Evolutionary conservation across 2,797 vertebrate species (phyloP).

Genomic region (Anisognathus igniventris): DNA sequence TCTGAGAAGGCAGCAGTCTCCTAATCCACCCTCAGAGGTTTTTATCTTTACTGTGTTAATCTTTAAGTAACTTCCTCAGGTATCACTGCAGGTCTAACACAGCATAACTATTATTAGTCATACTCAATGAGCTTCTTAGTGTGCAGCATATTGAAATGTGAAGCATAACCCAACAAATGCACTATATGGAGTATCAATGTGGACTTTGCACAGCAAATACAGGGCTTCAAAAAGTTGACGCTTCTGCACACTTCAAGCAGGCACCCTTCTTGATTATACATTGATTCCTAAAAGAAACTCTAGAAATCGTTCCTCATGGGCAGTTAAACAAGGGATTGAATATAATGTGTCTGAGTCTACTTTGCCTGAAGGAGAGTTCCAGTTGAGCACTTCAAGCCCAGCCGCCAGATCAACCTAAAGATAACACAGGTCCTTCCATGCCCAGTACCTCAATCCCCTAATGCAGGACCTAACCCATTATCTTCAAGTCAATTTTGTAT

Average conservation of each 20-base stretch:
- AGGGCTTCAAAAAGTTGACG: neutral
- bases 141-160: fast-evolving
- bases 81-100: neutral
- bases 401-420: neutral
- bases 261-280: neutral
- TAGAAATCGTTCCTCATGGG: neutral
- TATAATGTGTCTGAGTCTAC: neutral
- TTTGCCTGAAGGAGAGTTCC: neutral
- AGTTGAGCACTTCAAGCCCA: neutral
- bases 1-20: neutral
- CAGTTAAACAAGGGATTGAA: neutral
- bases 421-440: neutral
- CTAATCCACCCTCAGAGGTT: neutral
- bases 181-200: neutral
- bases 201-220: neutral
- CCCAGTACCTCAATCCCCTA: neutral
- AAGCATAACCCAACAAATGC: neutral
- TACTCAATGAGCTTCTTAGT: neutral
- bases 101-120: neutral
- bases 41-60: neutral
- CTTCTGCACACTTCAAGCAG: fast-evolving
- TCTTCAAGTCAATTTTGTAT: neutral
- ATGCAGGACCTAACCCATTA: neutral
- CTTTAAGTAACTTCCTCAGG: neutral
- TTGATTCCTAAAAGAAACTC: neutral